Base-by-base conservation (phyloP, 2,888 invertebrate genomes). In the Drosophila longiperda region DNA sequence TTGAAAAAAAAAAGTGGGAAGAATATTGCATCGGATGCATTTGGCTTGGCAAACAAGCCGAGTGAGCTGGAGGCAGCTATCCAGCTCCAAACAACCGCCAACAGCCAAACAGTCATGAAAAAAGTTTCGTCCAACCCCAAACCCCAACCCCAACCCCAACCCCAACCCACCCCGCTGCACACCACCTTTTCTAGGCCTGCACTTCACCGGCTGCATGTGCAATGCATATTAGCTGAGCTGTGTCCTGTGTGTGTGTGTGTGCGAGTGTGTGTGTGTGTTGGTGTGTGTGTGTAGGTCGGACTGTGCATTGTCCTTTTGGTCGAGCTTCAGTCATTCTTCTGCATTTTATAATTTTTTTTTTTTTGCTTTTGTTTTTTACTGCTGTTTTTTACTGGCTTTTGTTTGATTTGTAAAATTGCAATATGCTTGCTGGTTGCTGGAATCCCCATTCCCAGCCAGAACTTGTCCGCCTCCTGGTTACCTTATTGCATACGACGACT, bases 321-420 rank as follows among this genome's bases (percentile, higher is more conserved):
- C 82, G 82, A 85, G 76, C 62, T 48, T 76, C 77, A 64, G 72
- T 76, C 66, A 71, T 78, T 71, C 76, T 73, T 81, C 70, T 61
- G 67, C 70, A 58, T 78, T 82, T 78, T 66, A 67, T 67, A 63
- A 78, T 67, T 55, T 38, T 50, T 63, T 58, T 59, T 49, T 58
- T 38, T 62, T 64, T n/a, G 45, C 45, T 23, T 45, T 45, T 45
- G 23, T 63, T 54, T 70, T 55, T 48, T 34, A 3, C 58, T 61
- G 55, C 53, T 54, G 29, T 29, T 29, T 29, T 29, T 29, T 80
- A 71, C 68, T 89, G 78, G 78, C 86, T 88, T 86, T 90, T 90
- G 89, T 90, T 89, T 87, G 87, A 90, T 87, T 87, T 90, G 82
- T 63, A 68, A 90, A 87, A 87, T 90, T 83, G 90, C 87, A 87